A percentile compares a stretch with the other conserved stretches of the same genome.
These are phyloP conservation scores for cat (Felis catus) DNA, from an alignment of 2,113 vertebrate genomes.

Conservation along the genomic window F.catus_Fca126_mat1.0 CM031412.1:100543001-100543500, in stretches of 20 bases:
- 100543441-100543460: not conserved
- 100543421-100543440: not conserved
- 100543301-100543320: not conserved
- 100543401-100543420: not conserved
- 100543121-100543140: not conserved
- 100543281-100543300: not conserved
- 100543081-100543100: not conserved
- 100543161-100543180: no score
- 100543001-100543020: not conserved
- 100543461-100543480: not conserved
- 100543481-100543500: not conserved
- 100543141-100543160: not conserved
- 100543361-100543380: not conserved
- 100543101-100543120: rapidly evolving
- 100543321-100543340: not conserved
- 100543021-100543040: not conserved
- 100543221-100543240: not conserved
- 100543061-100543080: not conserved
- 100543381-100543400: not conserved
- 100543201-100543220: not conserved
- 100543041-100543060: not conserved
- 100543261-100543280: not conserved
- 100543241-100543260: not conserved
- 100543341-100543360: not conserved
- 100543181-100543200: not conserved